phyloP scores from a whole-genome alignment of 2,888 invertebrate genomes.

The Lasioglossum calceatum region DNA sequence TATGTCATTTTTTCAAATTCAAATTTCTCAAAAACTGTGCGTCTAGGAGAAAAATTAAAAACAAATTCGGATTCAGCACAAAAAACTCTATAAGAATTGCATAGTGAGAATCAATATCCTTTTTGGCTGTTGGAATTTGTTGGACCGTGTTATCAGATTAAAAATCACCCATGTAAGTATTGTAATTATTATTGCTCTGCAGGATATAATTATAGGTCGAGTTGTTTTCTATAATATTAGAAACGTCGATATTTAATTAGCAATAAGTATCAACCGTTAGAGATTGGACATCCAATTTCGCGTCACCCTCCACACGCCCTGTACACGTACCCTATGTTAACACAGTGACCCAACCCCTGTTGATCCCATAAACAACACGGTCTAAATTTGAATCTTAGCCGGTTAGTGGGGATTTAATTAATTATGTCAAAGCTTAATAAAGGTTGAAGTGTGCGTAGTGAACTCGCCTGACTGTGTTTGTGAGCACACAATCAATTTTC shows the following conservation, averaged over 20 bases:
- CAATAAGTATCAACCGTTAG: neutral
- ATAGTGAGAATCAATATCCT: too few species aligned
- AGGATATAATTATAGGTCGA: neutral
- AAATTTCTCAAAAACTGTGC: too few species aligned
- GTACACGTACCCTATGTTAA: slow-evolving; percentile 11
- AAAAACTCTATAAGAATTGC: too few species aligned
- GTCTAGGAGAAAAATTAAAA: too few species aligned
- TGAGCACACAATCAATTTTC: neutral
- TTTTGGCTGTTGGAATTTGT: too few species aligned
- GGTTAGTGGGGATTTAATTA: slow-evolving; percentile 28
- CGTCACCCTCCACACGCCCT: neutral
- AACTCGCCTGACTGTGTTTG: neutral
- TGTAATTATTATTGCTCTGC: neutral
- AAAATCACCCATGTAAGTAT: neutral
- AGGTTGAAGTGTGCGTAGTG: neutral
- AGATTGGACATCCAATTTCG: neutral
- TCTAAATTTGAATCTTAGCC: slow-evolving; percentile 8
- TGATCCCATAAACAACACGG: slow-evolving; percentile 19
- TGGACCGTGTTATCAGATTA: too few species aligned
- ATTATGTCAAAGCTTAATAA: neutral
- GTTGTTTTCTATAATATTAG: neutral
- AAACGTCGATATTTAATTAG: neutral
- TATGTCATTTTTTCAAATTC: too few species aligned
- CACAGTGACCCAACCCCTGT: slow-evolving; percentile 24
- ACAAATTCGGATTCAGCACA: too few species aligned